These are phyloP conservation scores for Mesocricetus auratus DNA, from an alignment of 2,113 vertebrate genomes.

Conservation along the genomic window DNA sequence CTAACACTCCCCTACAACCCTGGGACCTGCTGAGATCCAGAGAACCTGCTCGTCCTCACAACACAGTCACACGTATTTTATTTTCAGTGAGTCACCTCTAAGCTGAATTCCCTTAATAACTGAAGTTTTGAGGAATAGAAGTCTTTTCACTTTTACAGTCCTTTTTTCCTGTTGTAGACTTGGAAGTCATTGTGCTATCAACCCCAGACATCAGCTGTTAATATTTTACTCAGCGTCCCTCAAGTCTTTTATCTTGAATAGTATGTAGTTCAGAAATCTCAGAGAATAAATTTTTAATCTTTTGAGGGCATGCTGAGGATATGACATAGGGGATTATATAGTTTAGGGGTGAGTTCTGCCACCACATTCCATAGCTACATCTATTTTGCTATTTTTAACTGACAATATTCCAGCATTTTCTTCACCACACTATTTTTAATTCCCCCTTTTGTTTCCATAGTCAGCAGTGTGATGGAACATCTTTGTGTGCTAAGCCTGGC, in stretches of 20 bases:
- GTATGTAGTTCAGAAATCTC: background rate
- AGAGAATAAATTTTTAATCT: background rate
- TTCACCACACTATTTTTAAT: background rate
- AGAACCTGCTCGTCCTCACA: background rate
- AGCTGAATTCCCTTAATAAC: background rate
- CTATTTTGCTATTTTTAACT: background rate
- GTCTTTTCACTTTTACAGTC: background rate
- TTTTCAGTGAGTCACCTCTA: slow-evolving; percentile 33
- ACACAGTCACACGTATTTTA: background rate
- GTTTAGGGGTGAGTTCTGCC: accelerated
- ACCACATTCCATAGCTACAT: too few relatives aligned
- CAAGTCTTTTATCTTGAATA: background rate
- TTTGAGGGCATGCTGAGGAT: background rate
- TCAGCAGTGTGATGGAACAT: background rate
- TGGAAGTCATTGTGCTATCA: background rate
- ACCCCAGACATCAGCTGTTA: slow-evolving; percentile 35
- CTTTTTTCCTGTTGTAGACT: background rate
- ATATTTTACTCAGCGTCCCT: background rate
- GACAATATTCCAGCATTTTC: background rate
- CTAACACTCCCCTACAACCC: background rate
- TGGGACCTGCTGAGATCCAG: background rate
- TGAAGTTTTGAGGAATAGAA: background rate
- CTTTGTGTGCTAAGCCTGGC: background rate
- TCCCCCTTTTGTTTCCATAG: background rate
- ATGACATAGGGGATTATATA: background rate